Base-by-base conservation (phyloP, 2,888 invertebrate species). In the Chamaedrilus cognettii region DNA sequence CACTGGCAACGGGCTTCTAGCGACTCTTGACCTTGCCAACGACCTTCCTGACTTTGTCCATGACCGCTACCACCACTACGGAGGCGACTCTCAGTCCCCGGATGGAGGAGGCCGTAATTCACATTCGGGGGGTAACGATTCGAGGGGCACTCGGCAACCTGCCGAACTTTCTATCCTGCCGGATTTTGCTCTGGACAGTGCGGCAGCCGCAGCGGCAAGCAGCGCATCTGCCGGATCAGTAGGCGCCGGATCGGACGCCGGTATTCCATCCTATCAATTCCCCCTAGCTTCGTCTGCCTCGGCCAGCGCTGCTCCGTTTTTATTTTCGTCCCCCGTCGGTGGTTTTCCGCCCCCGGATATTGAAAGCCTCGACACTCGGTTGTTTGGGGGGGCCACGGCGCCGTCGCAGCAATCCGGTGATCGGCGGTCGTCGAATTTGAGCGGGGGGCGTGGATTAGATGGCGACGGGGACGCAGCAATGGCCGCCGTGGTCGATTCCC, bases 31-130 rank as follows among this genome's bases (percentile, higher is more conserved):
- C 65, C 75, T 78, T 55, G 78, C 80, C 34, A 78, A 75, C 67
- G 80, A 79, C 63, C 71, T 82, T 34, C 82, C 82, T 30, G 82
- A 82, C 65, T 82, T 82, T 75, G 81, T 82, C 3, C 80, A 82
- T 60, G 80, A 79, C 66, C 81, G 80, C 50, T 67, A 60, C 51
- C 65, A 42, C 28, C 32, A 31, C 30, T 34, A n/a, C 31, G 31
- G 58, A 35, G 11, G 19, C 42, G 19, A 42, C 19, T 31, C 32
- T 31, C 7, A 5, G 7, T 30, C 32, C 11, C 11, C 28, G 42
- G 42, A 19, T 42, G 7, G 42, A 19, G 42, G 19, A 42, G 42
- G 19, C 19, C 42, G 42, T 42, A n/a, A n/a, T n/a, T n/a, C n/a
- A n/a, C n/a, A 11, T 15, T 42, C 42, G 7, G n/a, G n/a, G 15